Evolutionary conservation across 1,140 invertebrate species (phyloP), one percentile per base, ranked within the genome.

Genomic region (Sarcophaga bullata): DNA sequence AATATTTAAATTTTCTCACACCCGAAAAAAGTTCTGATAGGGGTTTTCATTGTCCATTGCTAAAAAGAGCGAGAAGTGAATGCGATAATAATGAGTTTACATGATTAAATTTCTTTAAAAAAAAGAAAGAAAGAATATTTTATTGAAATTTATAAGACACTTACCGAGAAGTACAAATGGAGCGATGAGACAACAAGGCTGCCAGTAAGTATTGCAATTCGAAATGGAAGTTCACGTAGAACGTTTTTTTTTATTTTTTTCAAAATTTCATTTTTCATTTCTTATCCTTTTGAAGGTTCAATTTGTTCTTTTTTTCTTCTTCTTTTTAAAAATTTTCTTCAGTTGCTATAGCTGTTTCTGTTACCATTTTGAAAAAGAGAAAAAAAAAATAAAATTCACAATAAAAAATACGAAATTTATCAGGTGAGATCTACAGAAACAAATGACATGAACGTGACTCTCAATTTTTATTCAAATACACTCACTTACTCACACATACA

Each of bases 381-480:
- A 37, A 37, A 37, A 37, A 37, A 37, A 37, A 17, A 72, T 19
- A 72, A 25, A 50, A 78, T 37, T 76, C 50, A 48, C 49, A 48
- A 78, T 78, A 78, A 78, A 76, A n/a, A 78, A 50, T 78, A 78
- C 75, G 50, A 78, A 25, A 48, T 68, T 80, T 80, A 80, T 80
- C 80, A 80, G 80, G 80, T 80, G 80, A 76, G 37, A 46, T 80
- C 80, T 58, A 15, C 49, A 6, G 37, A 62, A 62, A 80, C 80
- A 80, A 80, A 80, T 80, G 80, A 68, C 80, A 80, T n/a, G 80
- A 80, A 80, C 80, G 80, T 80, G 80, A 80, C 80, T 80, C 62
- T 80, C 37, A 80, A 17, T 62, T 80, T 80, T 52, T 62, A 54
- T 68, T 76, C 8, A 48, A 47, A 50, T 58, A 8, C 15, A 58